Base-by-base conservation (phyloP, 2,113 vertebrate genomes). In the Raja brachyura region DNA sequence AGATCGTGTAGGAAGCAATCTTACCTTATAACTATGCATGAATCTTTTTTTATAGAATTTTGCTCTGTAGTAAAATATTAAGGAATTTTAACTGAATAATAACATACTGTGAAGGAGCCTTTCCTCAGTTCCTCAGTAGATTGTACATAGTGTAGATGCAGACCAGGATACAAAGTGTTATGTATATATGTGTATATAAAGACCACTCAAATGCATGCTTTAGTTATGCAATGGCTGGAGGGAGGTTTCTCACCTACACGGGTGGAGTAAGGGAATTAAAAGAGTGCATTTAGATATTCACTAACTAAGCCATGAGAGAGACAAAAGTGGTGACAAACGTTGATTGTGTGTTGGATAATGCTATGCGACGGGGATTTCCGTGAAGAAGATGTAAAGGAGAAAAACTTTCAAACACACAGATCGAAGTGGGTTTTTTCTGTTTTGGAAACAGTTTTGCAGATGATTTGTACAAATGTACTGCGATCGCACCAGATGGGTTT, bases 51-150 rank as follows among this genome's bases (percentile, higher is more conserved):
- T 92, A 73, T 92, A 73, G 90, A 92, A 92, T 92, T 88, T 92
- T 92, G 90, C 90, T 92, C 90, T 92, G 90, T 92, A 92, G 90
- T 92, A 74, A 92, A 73, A 92, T 68, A 92, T 39, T 92, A 92
- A 92, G 33, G 90, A 59, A 74, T 92, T 92, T 92, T 92, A 92
- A 92, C 22, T 48, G 66, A 74, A 92, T 20, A 92, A 92, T 48
- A 92, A 92, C 20, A 92, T 92, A 92, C 90, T 92, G 90, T 92
- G 90, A 92, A 74, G 66, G 73, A 92, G 68, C 90, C 90, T 92
- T 92, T 92, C 90, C 66, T 92, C 90, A 92, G 66, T 54, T 22
- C 90, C 90, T 73, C 90, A 92, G 90, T 92, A 92, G 90, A 92
- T 48, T 92, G 90, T 92, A 92, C 63, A 92, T 92, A 92, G 3